Percentiles rank a stretch among this genome's conserved stretches.
These are phyloP conservation scores for Ploceus nigricollis DNA, from an alignment of 2,113 vertebrate species.

Conservation along the genomic window DNA sequence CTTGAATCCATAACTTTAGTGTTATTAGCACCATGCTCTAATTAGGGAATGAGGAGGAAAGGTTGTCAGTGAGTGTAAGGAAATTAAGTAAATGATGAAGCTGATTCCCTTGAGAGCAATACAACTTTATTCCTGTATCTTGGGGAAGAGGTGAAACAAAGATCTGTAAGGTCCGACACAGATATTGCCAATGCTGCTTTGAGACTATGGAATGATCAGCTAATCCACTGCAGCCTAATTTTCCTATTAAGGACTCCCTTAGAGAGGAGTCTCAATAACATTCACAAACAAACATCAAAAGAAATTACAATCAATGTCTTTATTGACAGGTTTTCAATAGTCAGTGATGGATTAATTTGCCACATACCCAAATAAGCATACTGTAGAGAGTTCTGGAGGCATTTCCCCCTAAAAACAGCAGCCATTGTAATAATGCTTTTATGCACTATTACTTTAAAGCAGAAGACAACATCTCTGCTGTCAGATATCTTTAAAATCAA, in stretches of 20 bases:
- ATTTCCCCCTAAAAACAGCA: neutral
- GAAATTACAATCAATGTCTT: neutral
- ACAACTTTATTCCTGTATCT: neutral
- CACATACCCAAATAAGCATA: neutral
- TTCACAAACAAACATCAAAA: neutral
- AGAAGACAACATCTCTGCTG: neutral
- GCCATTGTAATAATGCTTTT: neutral
- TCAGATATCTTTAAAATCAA: neutral
- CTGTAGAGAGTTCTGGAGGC: neutral
- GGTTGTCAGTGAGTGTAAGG: neutral
- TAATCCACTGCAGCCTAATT: neutral
- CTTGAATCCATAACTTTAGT: neutral
- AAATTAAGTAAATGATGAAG: neutral
- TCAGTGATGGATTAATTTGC: neutral
- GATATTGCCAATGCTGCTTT: neutral
- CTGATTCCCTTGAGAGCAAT: neutral
- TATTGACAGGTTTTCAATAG: neutral
- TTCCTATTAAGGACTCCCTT: neutral
- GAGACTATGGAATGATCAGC: neutral
- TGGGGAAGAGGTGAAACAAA: neutral
- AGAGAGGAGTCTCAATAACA: neutral
- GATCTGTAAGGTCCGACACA: neutral
- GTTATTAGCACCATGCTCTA: neutral
- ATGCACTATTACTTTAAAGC: neutral
- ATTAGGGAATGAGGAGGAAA: neutral